Evolutionary conservation across 1,140 invertebrate species (phyloP), one percentile per base, ranked within the genome.

Genomic region (Limonius californicus): DNA sequence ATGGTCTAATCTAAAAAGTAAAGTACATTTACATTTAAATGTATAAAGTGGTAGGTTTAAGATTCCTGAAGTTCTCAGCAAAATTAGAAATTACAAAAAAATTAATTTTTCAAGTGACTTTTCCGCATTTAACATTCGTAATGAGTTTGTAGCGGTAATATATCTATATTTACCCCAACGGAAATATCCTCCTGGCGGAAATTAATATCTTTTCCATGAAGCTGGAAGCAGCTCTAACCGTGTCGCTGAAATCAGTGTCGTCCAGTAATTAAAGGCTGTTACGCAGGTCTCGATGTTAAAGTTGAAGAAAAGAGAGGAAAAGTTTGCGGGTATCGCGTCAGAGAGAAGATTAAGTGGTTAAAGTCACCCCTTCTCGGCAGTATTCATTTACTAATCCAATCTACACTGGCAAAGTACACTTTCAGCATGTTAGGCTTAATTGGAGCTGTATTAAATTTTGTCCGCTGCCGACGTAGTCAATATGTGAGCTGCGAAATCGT

Each of bases 371-470:
- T 62, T 62, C 61, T 16, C 54, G 42, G 20, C 47, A 54, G 61
- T 62, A 62, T 62, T 62, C 61, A 62, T 62, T 62, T 62, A 62
- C 54, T 62, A 62, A 62, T 62, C 61, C 56, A 62, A 62, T 62
- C 54, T 56, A 57, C 39, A 16, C 54, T 57, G 61, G 54, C 54
- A 57, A 62, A 62, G 61, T 62, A 62, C 61, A 57, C 55, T 62
- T 62, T 62, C 61, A 57, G 61, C 61, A 62, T 62, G 61, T 62
- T 57, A 62, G 54, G 54, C 56, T 56, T 62, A 62, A 62, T 62
- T 62, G 61, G 43, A 57, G 45, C 61, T 62, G 54, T 62, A 62
- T 62, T 62, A 62, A 62, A 62, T 62, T 62, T 62, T 62, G 61
- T 62, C 47, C 61, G 20, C 43, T 53, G 43, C 54, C 55, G 18